Evolutionary conservation across 2,888 invertebrate genomes (phyloP).

Genomic region (Agrilus mali): DNA sequence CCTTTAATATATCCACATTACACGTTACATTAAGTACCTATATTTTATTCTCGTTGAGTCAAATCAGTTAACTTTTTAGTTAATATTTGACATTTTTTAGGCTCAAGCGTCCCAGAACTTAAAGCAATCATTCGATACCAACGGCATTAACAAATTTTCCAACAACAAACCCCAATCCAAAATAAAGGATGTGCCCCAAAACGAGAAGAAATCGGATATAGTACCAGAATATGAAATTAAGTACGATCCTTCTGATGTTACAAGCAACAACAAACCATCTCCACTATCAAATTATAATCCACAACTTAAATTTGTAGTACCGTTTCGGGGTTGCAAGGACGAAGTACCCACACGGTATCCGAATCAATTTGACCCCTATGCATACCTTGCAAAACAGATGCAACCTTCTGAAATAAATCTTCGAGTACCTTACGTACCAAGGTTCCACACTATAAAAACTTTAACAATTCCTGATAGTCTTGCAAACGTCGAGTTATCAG

Average conservation of each 20-base stretch:
- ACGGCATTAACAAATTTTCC: conserved; percentile 5
- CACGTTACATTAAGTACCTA: no score
- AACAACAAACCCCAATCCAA: conserved; percentile 5
- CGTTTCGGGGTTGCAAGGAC: conserved; percentile 15
- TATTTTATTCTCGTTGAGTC: no score
- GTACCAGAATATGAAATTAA: conserved; percentile 10
- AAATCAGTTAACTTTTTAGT: no score
- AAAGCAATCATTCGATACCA: background rate
- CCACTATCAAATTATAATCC: conserved; percentile 17
- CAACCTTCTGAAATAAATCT: conserved; percentile 25
- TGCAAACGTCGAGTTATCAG: background rate
- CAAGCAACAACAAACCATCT: conserved; percentile 6
- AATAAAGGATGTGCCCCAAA: background rate
- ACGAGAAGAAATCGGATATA: conserved; percentile 1
- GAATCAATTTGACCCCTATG: conserved; percentile 26
- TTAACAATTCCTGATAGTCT: conserved; percentile 20
- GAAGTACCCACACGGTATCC: conserved; percentile 17
- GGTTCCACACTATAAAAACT: conserved; percentile 27
- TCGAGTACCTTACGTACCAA: conserved; percentile 26
- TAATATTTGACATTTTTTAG: no score
- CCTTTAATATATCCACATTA: no score
- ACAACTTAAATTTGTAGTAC: conserved; percentile 29
- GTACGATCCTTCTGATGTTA: conserved; percentile 7
- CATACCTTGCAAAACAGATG: conserved; percentile 26
- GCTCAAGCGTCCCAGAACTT: no score